Conservation (phyloP, 2,797 vertebrate species). For the Falco peregrinus region DNA sequence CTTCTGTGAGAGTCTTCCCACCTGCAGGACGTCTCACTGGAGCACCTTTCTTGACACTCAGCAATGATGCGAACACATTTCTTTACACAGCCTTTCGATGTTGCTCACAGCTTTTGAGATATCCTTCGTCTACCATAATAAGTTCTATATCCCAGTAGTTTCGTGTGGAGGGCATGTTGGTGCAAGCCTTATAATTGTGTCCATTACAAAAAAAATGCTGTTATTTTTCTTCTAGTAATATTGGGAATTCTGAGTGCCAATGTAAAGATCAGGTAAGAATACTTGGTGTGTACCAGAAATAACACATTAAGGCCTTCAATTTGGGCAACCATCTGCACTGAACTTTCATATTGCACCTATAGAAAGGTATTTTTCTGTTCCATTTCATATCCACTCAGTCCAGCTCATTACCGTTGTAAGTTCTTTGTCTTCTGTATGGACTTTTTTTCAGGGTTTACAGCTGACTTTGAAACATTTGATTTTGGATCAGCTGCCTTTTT, state of each 20-base stretch:
- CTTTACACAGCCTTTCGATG: not conserved
- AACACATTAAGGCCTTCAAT: not conserved
- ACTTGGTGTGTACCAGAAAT: not conserved
- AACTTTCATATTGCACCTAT: not conserved
- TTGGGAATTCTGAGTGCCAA: not conserved
- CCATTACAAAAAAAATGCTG: not conserved
- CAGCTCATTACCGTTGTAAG: not conserved
- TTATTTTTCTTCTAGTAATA: not conserved
- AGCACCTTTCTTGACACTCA: not conserved
- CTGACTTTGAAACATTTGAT: not conserved
- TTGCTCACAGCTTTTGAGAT: not conserved
- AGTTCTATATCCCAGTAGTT: not conserved
- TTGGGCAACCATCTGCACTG: not conserved
- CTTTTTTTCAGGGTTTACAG: not conserved
- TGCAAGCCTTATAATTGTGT: not conserved
- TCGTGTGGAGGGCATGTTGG: rapidly evolving
- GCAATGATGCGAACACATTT: not conserved
- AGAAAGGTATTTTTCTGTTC: not conserved
- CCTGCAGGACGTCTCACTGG: not conserved
- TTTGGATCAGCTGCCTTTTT: not conserved
- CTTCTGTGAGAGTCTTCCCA: not conserved
- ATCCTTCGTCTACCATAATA: not conserved
- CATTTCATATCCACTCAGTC: not conserved
- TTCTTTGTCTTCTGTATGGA: not conserved
- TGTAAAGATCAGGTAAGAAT: not conserved